Conservation (phyloP, 1,140 invertebrate species). For the Drosophila yakuba region DNA sequence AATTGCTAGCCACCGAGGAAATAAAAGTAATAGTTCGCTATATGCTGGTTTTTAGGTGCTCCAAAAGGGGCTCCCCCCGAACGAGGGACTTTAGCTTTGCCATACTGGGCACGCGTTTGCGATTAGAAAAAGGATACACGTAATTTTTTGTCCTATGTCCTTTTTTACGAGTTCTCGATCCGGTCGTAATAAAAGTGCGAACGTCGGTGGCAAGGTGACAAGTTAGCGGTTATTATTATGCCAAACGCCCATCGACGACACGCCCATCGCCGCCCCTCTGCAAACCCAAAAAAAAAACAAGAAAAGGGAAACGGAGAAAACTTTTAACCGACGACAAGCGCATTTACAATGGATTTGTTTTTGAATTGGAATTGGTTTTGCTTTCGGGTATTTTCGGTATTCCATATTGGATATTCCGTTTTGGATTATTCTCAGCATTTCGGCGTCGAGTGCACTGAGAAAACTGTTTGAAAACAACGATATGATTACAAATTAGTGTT, state of each 20-base stretch:
- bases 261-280: not conserved
- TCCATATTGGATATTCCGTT: slow-evolving; percentile 26
- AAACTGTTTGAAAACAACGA: not conserved
- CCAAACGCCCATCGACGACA: slow-evolving; percentile 31
- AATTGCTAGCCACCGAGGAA: slow-evolving; percentile 55
- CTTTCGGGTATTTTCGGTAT: slow-evolving; percentile 49
- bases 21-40: slow-evolving; percentile 75
- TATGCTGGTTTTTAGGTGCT: not conserved
- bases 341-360: slow-evolving; percentile 74
- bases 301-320: not conserved
- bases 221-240: slow-evolving; percentile 81
- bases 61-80: too few species aligned
- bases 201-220: slow-evolving; percentile 65
- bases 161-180: slow-evolving; percentile 58
- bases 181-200: slow-evolving; percentile 55
- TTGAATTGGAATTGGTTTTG: slow-evolving; percentile 72
- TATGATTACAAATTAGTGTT: not conserved
- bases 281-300: not conserved
- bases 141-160: slow-evolving; percentile 67
- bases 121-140: slow-evolving; percentile 83
- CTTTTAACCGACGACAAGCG: slow-evolving; percentile 27
- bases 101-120: slow-evolving; percentile 46
- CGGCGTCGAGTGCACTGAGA: slow-evolving; percentile 4
- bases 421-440: slow-evolving; percentile 36
- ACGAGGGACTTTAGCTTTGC: not conserved